Percentiles rank a stretch among this genome's conserved stretches.
Conservation (phyloP, 2,113 vertebrate species). For the Gallinago undulata region DNA sequence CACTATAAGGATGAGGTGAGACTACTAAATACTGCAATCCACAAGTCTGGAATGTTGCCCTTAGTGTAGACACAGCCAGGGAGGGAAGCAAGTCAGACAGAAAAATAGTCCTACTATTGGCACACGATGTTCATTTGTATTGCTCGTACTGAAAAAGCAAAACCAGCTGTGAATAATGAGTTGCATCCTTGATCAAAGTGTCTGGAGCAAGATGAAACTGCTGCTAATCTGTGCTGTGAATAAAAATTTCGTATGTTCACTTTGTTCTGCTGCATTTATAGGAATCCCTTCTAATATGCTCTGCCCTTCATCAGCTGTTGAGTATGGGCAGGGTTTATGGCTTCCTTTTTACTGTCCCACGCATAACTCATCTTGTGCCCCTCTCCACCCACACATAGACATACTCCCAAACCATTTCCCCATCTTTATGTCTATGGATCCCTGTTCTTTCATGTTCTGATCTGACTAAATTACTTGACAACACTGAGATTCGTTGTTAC, state of each 20-base stretch:
- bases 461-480: background rate
- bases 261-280: slow-evolving; percentile 5
- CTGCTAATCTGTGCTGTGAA: background rate
- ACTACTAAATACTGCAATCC: background rate
- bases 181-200: slow-evolving; percentile 16
- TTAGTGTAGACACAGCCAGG: background rate
- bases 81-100: background rate
- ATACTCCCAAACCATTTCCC: background rate
- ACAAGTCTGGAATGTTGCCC: background rate
- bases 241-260: background rate
- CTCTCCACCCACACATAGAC: background rate
- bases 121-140: background rate
- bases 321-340: background rate
- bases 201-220: slow-evolving; percentile 9
- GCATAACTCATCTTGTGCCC: background rate
- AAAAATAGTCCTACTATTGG: background rate
- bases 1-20: background rate
- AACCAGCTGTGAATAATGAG: slow-evolving; percentile 8
- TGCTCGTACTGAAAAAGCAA: background rate
- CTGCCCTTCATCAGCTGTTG: background rate
- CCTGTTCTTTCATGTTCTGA: background rate
- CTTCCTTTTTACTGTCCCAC: background rate
- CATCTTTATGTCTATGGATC: background rate
- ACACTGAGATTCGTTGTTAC: background rate
- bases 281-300: background rate